Percentiles rank a stretch among this genome's conserved stretches.
Evolutionary conservation across 2,113 vertebrate species (phyloP).

Genomic region (Hemibagrus wyckioides): DNA sequence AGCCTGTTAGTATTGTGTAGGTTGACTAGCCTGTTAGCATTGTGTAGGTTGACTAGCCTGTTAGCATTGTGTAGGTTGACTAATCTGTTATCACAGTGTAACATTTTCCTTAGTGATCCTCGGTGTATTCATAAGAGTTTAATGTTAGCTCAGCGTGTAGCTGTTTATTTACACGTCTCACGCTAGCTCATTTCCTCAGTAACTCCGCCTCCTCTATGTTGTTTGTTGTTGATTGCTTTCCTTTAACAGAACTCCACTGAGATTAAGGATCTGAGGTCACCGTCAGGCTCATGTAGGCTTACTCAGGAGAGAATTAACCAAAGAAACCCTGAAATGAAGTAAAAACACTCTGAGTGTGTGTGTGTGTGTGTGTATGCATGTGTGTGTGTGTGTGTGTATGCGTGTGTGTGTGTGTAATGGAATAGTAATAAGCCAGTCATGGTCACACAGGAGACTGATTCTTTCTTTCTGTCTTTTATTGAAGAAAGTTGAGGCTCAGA

Average conservation of each 20-base stretch:
- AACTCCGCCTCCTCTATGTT: too few species aligned
- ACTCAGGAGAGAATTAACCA: too few species aligned
- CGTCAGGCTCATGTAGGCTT: too few species aligned
- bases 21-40: too few species aligned
- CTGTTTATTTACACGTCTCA: too few species aligned
- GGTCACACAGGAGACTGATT: neutral
- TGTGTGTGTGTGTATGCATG: neutral
- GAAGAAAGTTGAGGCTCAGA: neutral
- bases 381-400: neutral
- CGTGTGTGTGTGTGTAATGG: neutral
- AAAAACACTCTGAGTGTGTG: neutral
- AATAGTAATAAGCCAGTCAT: neutral
- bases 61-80: neutral
- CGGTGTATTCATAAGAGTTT: neutral
- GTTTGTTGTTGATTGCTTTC: too few species aligned
- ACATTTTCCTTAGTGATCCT: neutral
- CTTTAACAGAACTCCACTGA: too few species aligned
- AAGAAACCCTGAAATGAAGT: too few species aligned
- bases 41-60: neutral
- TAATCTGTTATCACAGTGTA: neutral
- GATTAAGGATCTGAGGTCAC: too few species aligned
- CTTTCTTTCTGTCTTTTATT: neutral
- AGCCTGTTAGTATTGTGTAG: too few species aligned
- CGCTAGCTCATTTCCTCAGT: too few species aligned
- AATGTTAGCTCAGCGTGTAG: neutral